Evolutionary conservation across 2,888 invertebrate genomes (phyloP), one percentile per base, ranked within the genome.

Genomic region (Phrixothrix hirtus): DNA sequence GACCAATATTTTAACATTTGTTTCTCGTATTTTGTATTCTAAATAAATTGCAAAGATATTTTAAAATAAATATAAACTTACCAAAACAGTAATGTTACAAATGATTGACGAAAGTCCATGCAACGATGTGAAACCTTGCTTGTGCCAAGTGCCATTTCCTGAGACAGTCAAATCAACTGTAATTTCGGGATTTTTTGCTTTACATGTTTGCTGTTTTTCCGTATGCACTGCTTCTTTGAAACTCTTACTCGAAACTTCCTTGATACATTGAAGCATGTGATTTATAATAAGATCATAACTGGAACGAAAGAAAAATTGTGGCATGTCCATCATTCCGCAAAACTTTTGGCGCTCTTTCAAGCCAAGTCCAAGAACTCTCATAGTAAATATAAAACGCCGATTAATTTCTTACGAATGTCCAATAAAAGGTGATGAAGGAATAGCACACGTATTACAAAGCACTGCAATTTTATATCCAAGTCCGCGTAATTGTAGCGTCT

Each of bases 311-410:
- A 58, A 9, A 31, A 43, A 58, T 27, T 13, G 2, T n/a, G 56
- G 49, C 55, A 58, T 55, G 38, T 60, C 51, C 60, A 60, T 58
- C 13, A 56, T n/a, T 1, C 56, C 57, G 43, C 54, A 57, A 37
- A 57, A 57, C 25, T 55, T 57, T 12, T 7, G 9, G 6, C 11
- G 9, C 16, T 56, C 54, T 53, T 41, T 25, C 4, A 47, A 47
- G 36, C 58, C 58, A 36, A 56, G 6, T 11, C 60, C 58, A 2
- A 58, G 44, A 17, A 39, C 27, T 42, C 53, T 41, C 59, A 59
- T 59, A n/a, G 36, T 41, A 38, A 51, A 57, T 26, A 57, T 39
- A 30, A 50, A 55, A 5, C 49, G 48, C 34, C 53, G 42, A 30
- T 57, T 57, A 44, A 57, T 53, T 39, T 53, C 53, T 27, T 53